Base-by-base conservation (phyloP, 1,140 invertebrate genomes). In the Drosophila orena region DNA sequence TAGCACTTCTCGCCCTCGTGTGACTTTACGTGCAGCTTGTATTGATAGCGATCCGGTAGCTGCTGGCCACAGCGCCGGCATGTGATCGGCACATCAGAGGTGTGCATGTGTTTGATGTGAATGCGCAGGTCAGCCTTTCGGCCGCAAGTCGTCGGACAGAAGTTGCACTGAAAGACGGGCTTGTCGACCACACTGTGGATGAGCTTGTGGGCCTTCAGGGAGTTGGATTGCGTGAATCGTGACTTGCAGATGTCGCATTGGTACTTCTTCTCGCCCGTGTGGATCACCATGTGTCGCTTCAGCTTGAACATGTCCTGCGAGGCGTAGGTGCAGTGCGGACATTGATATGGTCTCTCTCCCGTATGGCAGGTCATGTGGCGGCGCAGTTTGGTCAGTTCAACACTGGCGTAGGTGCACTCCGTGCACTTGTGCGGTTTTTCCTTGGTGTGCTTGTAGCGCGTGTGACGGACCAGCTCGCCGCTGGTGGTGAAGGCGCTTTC, bases 1-100 rank as follows among this genome's bases (percentile, higher is more conserved):
- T 97, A 99, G 93, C 98, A 99, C 91, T 99, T 99, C 93, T 99
- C 98, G 2, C 98, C 98, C 92, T 99, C 98, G 85, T 99, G 98
- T 1, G 97, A 97, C 94, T 92, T 92, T 0, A 86, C 56, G 55
- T 93, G 92, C 15, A 92, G 86, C 84, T 95, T 96, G 83, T 95
- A 96, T 68, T 95, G 95, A 92, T 96, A 96, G 62, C 95, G 94
- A 93, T 99, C 98, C 0, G 98, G 97, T 93, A 98, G 98, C 59
- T 95, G 94, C 93, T 98, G 98, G 3, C 96, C 96, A 93, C 98
- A 99, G 79, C 98, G 94, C 92, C 97, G 98, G 93, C 98, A 99
- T 69, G 96, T 96, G 3, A 99, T 92, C 0, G 98, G 98, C 89
- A 96, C 96, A 83, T 98, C 98, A 11, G 97, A 97, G 14, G 97